These are phyloP conservation scores for Tapera naevia DNA, from an alignment of 2,797 vertebrate genomes.

Conservation along the genomic window DNA sequence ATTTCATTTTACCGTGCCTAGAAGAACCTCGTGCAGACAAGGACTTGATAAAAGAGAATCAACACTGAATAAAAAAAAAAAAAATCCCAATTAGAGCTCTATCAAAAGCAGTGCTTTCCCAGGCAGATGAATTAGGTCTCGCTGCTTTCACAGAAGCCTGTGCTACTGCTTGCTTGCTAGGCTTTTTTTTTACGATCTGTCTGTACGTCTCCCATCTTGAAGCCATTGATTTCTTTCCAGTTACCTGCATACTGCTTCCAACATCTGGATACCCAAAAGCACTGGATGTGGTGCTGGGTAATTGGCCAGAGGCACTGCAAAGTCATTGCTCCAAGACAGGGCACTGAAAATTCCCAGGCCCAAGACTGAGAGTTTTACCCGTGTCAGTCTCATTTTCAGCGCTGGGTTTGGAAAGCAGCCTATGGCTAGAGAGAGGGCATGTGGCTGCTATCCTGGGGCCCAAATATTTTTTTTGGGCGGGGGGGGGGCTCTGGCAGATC, in stretches of 20 bases:
- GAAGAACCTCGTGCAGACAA: background rate
- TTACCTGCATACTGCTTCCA: background rate
- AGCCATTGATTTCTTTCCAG: background rate
- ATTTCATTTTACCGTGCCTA: background rate
- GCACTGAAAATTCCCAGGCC: background rate
- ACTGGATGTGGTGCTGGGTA: background rate
- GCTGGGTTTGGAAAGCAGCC: background rate
- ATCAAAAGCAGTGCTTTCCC: background rate
- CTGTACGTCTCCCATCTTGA: background rate
- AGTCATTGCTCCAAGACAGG: background rate
- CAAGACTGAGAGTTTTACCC: background rate
- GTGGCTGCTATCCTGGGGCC: background rate
- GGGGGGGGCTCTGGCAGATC: background rate
- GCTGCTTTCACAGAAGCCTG: background rate
- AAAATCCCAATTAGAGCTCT: constrained; percentile 12
- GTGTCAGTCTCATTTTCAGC: background rate
- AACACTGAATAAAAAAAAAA: background rate
- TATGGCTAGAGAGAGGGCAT: accelerated
- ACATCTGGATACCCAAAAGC: background rate
- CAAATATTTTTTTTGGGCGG: too few relatives aligned
- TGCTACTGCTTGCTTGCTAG: background rate
- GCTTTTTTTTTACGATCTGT: background rate
- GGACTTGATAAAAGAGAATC: constrained; percentile 17
- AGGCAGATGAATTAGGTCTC: background rate
- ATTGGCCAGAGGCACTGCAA: background rate